phyloP scores from a whole-genome alignment of 2,797 vertebrate genomes.

The Oophaga sylvatica region DNA sequence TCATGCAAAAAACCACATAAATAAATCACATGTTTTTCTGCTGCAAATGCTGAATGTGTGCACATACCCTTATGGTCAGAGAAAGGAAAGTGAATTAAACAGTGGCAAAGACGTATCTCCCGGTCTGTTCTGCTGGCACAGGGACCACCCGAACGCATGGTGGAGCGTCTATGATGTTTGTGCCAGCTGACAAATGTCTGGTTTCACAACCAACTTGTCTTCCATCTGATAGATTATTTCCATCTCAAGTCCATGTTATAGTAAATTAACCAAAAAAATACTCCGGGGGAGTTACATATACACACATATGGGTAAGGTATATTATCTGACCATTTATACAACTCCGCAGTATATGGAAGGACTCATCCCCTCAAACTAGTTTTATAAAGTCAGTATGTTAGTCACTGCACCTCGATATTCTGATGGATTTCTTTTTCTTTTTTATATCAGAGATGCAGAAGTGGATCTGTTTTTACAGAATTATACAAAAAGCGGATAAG shows the following conservation, averaged over 20 bases:
- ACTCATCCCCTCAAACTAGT: not conserved
- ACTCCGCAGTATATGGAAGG: not conserved
- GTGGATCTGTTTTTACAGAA: not conserved
- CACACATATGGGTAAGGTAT: not conserved
- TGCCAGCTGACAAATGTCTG: not conserved
- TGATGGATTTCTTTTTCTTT: not conserved
- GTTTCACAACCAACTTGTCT: not conserved
- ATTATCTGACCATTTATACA: not conserved
- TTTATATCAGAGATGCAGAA: not conserved
- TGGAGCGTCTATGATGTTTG: not conserved
- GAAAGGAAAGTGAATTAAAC: no score
- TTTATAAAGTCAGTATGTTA: not conserved
- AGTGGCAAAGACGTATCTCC: not conserved
- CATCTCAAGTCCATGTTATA: not conserved
- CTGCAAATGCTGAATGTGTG: no score
- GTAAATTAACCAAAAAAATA: not conserved
- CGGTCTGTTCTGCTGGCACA: not conserved
- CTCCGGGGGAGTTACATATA: not conserved
- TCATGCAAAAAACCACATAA: no score
- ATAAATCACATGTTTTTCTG: no score
- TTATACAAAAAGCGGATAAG: conserved; percentile 24
- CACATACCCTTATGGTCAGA: no score
- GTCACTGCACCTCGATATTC: not conserved
- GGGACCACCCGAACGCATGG: not conserved
- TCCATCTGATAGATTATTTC: not conserved